These are phyloP conservation scores for Stigmatopora nigra DNA, from an alignment of 2,113 vertebrate genomes.

Conservation along the genomic window DNA sequence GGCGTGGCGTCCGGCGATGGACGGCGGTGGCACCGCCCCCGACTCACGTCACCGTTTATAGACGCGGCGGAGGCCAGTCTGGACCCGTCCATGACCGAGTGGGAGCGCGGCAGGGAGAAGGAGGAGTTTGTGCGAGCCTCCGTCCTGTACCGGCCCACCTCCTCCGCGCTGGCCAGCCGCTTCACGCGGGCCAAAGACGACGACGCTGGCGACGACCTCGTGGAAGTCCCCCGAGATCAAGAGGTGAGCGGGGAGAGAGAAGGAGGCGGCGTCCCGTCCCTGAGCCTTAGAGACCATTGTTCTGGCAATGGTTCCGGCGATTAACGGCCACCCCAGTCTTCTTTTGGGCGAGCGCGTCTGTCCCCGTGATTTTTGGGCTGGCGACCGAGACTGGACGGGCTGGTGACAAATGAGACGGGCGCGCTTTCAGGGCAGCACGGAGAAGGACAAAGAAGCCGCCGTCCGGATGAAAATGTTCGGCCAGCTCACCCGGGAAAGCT, in stretches of 20 bases:
- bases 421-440: conserved; percentile 69
- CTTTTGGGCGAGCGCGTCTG: too few relatives aligned
- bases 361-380: too few relatives aligned
- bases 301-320: too few relatives aligned
- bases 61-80: conserved; percentile 73
- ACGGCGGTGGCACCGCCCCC: too few relatives aligned
- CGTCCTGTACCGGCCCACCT: conserved; percentile 74
- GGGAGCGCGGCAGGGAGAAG: conserved; percentile 82
- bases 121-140: conserved; percentile 86
- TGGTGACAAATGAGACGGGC: too few relatives aligned
- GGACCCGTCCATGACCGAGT: conserved; percentile 79
- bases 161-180: conserved; percentile 73
- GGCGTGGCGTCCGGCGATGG: too few relatives aligned
- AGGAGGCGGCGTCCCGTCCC: too few relatives aligned
- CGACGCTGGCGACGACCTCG: conserved; percentile 63
- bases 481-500: conserved; percentile 82
- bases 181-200: conserved; percentile 78
- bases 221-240: conserved; percentile 77
- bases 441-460: conserved; percentile 77
- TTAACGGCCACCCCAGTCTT: too few relatives aligned
- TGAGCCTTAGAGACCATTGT: too few relatives aligned
- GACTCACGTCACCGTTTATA: conserved; percentile 7
- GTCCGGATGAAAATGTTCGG: conserved; percentile 97
- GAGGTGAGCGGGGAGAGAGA: conserved; percentile 66
- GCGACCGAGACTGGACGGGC: too few relatives aligned